Base-by-base conservation (phyloP, 2,797 vertebrate species). In the Acanthopagrus latus region DNA sequence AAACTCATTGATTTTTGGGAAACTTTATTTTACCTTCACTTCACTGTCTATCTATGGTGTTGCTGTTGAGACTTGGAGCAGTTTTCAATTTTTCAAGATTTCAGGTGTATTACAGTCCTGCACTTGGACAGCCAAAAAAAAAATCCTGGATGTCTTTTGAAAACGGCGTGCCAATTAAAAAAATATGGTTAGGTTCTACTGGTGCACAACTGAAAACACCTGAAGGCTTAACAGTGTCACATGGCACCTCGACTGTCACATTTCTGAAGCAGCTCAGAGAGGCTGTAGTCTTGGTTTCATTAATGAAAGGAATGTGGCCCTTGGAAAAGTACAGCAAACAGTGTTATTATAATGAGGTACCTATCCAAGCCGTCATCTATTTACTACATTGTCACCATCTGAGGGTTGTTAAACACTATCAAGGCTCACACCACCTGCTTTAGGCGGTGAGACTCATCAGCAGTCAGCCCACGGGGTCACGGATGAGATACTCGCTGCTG, bases 361-460 rank as follows among this genome's bases (percentile, higher is more conserved):
- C 68, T 48, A 51, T 69, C 11, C 25, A 51, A 57, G 65, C 57
- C 59, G 60, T 80, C 38, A 70, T 87, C 51, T 79, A 52, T 75
- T 87, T 66, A 83, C 80, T 78, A 77, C 44, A 56, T 78, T 73
- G 57, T 64, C 69, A 54, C 58, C 47, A 65, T 86, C 27, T 57
- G 63, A 79, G 67, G 69, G 52, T 79, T 80, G 59, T 80, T 82
- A 66, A 59, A 2, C 54, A 23, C 64, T 60, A 59, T 76, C 51
- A 29, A 67, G 58, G 68, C 68, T 76, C 80, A 72, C 67, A 77
- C 83, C 70, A 84, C 78, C 79, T 88, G 83, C 78, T 88, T 78
- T 20, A 73, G 83, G 77, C 27, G 6, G 59, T 54, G 51, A 74
- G 70, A 67, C 71, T 81, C 80, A 83, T 86, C 72, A 77, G 69